phyloP scores from a whole-genome alignment of 2,888 invertebrate genomes.

The Cantharis flavilabris region DNA sequence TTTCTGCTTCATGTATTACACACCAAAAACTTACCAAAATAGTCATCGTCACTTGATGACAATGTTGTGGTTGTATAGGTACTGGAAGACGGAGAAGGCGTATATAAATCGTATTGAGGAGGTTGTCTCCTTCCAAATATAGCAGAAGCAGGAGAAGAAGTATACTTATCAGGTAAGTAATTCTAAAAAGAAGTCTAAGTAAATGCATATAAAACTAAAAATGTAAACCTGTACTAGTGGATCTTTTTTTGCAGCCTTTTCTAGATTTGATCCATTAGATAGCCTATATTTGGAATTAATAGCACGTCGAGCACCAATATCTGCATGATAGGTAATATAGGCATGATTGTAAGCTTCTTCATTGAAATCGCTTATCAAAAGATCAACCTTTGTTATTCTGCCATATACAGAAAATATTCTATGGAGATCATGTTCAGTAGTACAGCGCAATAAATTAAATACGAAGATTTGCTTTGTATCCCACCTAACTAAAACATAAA shows the following conservation, averaged over 20 bases:
- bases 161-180: neutral
- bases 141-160: neutral
- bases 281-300: neutral
- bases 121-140: neutral
- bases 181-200: neutral
- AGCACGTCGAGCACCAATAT: neutral
- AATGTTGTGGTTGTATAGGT: neutral
- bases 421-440: neutral
- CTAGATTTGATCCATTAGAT: neutral
- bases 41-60: neutral
- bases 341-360: neutral
- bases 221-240: neutral
- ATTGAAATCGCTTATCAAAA: neutral
- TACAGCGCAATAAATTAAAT: neutral
- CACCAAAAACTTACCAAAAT: neutral
- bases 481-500: neutral
- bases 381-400: neutral
- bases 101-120: neutral
- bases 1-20: neutral
- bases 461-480: neutral
- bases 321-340: neutral
- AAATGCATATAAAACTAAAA: neutral
- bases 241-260: neutral
- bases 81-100: neutral
- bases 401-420: neutral